These are phyloP conservation scores for Hecatera dysodea DNA, from an alignment of 2,888 invertebrate species.

Conservation along the genomic window DNA sequence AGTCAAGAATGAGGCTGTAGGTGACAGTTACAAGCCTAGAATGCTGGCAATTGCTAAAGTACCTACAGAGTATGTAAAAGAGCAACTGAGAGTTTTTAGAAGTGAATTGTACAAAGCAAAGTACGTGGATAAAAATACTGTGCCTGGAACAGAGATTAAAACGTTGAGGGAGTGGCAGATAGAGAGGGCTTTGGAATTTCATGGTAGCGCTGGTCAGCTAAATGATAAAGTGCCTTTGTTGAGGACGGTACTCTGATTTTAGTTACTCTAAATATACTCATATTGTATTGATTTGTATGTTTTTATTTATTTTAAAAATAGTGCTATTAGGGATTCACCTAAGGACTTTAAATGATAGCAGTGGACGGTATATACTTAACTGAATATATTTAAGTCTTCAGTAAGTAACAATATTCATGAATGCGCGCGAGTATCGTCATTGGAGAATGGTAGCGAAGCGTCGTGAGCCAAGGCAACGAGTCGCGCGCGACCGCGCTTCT, in stretches of 20 bases:
- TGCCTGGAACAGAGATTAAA: conserved; percentile 83
- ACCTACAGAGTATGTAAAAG: conserved; percentile 81
- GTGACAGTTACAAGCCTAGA: conserved; percentile 73
- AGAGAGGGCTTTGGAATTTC: conserved; percentile 72
- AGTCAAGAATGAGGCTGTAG: conserved; percentile 75
- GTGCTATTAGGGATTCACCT: too few species aligned
- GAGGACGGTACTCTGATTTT: conserved; percentile 68
- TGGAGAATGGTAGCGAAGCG: too few species aligned
- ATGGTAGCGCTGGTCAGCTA: conserved; percentile 62
- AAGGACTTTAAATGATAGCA: too few species aligned
- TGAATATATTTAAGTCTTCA: too few species aligned
- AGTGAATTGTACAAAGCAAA: conserved; percentile 80
- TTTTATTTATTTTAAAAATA: background rate
- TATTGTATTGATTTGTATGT: background rate
- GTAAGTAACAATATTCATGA: too few species aligned
- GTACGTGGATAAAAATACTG: conserved; percentile 76
- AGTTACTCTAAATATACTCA: background rate
- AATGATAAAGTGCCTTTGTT: conserved; percentile 72
- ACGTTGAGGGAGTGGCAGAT: conserved; percentile 87
- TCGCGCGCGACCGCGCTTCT: too few species aligned
- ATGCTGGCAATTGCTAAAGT: conserved; percentile 82
- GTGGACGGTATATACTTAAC: too few species aligned
- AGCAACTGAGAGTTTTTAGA: conserved; percentile 78
- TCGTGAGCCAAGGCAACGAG: too few species aligned
- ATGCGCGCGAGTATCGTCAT: too few species aligned